phyloP scores from a whole-genome alignment of 30 jellyfish, hydroid and myxozoan species.

The Nemopilema nomurai region DNA sequence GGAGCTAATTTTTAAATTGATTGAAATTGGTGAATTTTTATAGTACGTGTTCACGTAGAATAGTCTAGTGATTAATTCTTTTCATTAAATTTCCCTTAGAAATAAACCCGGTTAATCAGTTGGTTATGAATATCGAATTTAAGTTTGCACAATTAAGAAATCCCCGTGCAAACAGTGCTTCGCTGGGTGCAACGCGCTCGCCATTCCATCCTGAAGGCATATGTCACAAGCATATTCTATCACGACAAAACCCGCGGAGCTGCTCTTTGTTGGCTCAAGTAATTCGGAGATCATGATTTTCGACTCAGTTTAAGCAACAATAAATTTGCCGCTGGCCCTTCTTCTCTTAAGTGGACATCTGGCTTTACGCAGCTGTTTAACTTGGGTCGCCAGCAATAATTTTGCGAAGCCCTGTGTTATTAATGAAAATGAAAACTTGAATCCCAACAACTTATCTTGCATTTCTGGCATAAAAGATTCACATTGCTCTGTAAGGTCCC shows the following conservation, averaged over 20 bases:
- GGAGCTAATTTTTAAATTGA: background rate
- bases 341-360: constrained; percentile 13
- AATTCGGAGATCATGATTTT: constrained; percentile 40
- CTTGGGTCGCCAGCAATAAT: constrained; percentile 33
- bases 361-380: constrained; percentile 10
- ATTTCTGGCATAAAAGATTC: background rate
- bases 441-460: constrained; percentile 1
- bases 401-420: constrained; percentile 25
- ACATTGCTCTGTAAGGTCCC: background rate
- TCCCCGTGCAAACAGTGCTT: background rate
- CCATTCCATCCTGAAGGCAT: constrained; percentile 1
- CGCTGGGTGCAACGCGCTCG: background rate
- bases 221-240: background rate
- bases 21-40: background rate
- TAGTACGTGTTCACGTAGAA: background rate
- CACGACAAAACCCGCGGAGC: constrained; percentile 25
- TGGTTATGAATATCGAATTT: background rate
- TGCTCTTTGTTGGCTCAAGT: constrained; percentile 32
- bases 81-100: background rate
- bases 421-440: constrained; percentile 4
- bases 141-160: constrained; percentile 4
- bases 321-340: constrained; percentile 41
- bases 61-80: background rate
- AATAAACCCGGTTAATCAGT: constrained; percentile 6
- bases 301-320: background rate